A percentile compares a stretch with the other conserved stretches of the same genome.
Evolutionary conservation across 2,797 vertebrate species (phyloP).

Genomic region (Trachurus trachurus): DNA sequence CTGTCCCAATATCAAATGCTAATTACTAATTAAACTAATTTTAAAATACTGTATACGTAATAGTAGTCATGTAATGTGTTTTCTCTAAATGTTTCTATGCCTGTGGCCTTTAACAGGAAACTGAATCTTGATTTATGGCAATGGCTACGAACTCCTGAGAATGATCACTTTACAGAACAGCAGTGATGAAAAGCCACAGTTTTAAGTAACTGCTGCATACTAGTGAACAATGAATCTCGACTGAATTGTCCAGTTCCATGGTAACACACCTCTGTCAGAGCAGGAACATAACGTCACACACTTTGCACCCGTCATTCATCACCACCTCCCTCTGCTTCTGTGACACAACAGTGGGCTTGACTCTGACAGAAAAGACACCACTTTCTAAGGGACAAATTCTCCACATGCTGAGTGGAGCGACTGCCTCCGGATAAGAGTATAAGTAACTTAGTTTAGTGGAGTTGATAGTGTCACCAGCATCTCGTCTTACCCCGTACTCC

Average conservation of each 20-base stretch:
- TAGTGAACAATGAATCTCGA: background rate
- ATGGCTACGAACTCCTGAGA: background rate
- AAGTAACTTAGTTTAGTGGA: background rate
- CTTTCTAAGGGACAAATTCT: background rate
- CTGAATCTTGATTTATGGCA: background rate
- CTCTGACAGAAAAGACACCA: background rate
- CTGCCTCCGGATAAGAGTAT: background rate
- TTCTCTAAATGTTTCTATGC: background rate
- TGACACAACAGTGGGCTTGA: background rate
- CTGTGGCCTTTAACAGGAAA: background rate
- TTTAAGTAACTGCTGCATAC: background rate
- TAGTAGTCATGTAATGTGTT: background rate
- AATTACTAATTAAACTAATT: no score
- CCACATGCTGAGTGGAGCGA: background rate
- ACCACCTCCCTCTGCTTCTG: background rate
- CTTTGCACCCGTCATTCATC: background rate
- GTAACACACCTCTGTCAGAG: background rate
- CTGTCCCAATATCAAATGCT: no score
- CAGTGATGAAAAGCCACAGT: background rate
- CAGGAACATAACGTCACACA: background rate
- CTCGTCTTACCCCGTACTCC: background rate
- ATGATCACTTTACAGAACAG: background rate
- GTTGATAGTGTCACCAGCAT: background rate
- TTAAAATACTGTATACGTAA: no score
- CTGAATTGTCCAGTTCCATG: constrained; percentile 11